Conservation (phyloP, 2,888 invertebrate genomes). For the Hydrotaea diabolus region DNA sequence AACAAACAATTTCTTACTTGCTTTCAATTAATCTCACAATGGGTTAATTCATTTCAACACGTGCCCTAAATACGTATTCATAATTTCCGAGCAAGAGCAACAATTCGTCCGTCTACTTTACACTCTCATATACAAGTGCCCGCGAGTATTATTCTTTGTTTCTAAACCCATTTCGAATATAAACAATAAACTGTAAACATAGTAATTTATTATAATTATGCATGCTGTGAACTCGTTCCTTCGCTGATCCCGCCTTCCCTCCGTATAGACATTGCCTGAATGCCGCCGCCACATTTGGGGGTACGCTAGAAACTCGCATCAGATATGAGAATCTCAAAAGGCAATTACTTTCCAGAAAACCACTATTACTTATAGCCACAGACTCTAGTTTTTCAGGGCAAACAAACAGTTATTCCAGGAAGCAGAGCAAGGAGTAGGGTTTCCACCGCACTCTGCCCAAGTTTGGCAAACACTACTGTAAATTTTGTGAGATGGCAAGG, state of each 20-base stretch:
- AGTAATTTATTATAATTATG: constrained; percentile 39
- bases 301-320: constrained; percentile 1
- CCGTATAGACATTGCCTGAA: background rate
- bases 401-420: background rate
- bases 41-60: constrained; percentile 36
- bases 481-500: constrained; percentile 2
- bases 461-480: background rate
- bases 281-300: background rate
- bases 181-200: constrained; percentile 36
- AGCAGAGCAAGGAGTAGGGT: background rate
- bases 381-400: background rate
- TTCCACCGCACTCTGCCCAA: background rate
- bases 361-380: constrained; percentile 13
- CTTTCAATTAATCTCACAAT: constrained; percentile 9
- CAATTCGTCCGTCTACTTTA: background rate
- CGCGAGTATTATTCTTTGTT: constrained; percentile 24
- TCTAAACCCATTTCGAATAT: constrained; percentile 32
- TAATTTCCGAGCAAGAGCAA: constrained; percentile 16
- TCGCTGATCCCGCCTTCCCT: background rate
- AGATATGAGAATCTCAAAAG: background rate
- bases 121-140: background rate
- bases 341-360: constrained; percentile 26
- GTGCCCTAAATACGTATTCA: constrained; percentile 2
- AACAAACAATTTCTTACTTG: background rate
- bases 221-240: constrained; percentile 33